phyloP scores from a whole-genome alignment of 2,797 vertebrate species.

The Erpetoichthys calabaricus region DNA sequence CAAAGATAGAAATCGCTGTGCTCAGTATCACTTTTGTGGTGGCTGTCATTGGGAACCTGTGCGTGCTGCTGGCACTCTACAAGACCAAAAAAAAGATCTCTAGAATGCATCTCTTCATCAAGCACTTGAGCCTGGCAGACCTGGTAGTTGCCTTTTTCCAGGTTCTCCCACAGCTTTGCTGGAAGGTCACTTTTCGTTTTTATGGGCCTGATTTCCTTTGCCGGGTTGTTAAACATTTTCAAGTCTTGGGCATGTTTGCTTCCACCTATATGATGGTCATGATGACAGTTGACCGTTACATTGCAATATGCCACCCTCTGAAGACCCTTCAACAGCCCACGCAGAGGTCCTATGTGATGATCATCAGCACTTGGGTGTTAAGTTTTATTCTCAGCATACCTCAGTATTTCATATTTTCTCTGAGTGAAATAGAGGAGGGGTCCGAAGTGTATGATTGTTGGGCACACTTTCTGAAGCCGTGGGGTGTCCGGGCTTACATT shows the following conservation, averaged over 20 bases:
- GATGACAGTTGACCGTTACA: slow-evolving; percentile 93
- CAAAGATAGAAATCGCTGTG: slow-evolving; percentile 80
- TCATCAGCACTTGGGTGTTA: slow-evolving; percentile 72
- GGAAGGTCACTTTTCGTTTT: slow-evolving; percentile 88
- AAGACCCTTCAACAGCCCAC: slow-evolving; percentile 84
- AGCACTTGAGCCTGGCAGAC: slow-evolving; percentile 86
- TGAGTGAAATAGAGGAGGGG: slow-evolving; percentile 70
- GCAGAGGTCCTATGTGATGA: slow-evolving; percentile 76
- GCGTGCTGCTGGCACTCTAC: slow-evolving; percentile 74
- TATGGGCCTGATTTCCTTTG: slow-evolving; percentile 82
- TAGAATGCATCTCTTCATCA: slow-evolving; percentile 90
- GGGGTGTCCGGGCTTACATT: slow-evolving; percentile 75
- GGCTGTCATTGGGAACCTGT: slow-evolving; percentile 73
- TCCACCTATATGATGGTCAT: slow-evolving; percentile 95
- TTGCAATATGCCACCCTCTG: slow-evolving; percentile 90
- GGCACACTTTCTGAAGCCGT: slow-evolving; percentile 77
- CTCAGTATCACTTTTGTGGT: slow-evolving; percentile 78
- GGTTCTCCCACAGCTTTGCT: slow-evolving; percentile 87
- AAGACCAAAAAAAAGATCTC: slow-evolving; percentile 83
- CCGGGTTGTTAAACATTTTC: slow-evolving; percentile 84
- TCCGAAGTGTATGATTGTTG: slow-evolving; percentile 81
- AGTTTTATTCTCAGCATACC: slow-evolving; percentile 78
- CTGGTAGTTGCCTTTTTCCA: slow-evolving; percentile 92
- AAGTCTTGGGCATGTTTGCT: slow-evolving; percentile 90
- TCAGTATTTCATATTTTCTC: slow-evolving; percentile 88